Evolutionary conservation across 2,113 vertebrate species (phyloP).

Genomic region (Neolamprologus fasciatus): DNA sequence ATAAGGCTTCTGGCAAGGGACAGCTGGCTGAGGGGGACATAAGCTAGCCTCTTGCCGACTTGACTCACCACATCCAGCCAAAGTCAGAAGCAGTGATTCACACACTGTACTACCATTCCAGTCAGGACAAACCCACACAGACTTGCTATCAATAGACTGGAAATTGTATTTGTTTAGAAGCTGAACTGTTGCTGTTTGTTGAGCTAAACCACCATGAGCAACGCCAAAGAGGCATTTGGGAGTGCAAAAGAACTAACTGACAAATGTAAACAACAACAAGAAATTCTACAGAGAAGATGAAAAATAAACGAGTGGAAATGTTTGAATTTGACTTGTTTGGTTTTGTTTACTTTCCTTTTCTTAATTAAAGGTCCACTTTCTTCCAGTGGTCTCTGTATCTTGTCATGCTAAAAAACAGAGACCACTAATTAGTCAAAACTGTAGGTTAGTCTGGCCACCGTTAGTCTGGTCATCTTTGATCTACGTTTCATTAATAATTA

Average conservation of each 20-base stretch:
- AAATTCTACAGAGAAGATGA: neutral
- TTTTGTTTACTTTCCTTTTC: neutral
- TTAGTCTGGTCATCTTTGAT: neutral
- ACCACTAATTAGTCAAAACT: neutral
- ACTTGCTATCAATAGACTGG: neutral
- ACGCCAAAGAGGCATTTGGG: neutral
- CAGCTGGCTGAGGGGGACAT: neutral
- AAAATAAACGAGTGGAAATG: neutral
- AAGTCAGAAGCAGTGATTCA: neutral
- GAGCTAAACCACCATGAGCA: neutral
- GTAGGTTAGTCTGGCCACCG: neutral
- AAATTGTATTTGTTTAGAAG: neutral
- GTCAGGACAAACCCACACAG: neutral
- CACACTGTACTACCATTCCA: neutral
- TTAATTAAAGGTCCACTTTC: neutral
- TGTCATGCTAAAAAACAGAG: neutral
- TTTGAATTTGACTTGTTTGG: neutral
- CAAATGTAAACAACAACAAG: neutral
- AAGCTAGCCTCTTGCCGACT: neutral
- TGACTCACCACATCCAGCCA: neutral
- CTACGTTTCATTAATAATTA: neutral
- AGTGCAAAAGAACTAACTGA: neutral
- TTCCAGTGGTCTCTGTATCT: neutral
- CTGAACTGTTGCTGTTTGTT: neutral
- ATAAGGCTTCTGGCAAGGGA: neutral